Base-by-base conservation (phyloP, 2,113 vertebrate genomes). In the Anarhynchus alexandrinus region DNA sequence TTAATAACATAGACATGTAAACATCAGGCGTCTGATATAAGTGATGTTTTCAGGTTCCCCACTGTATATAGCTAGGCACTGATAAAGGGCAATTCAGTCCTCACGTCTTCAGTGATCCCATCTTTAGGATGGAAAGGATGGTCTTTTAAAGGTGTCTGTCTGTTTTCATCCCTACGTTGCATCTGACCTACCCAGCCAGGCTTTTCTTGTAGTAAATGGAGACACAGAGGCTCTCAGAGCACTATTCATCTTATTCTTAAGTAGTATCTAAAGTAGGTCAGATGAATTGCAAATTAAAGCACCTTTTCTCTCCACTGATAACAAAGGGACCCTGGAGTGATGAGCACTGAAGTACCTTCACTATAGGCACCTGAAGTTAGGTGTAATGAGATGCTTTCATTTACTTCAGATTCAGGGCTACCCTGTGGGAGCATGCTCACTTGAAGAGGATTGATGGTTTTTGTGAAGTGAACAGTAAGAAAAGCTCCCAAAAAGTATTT, bases 191-290 rank as follows among this genome's bases (percentile, higher is more conserved):
- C 86, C 70, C 80, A 91, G 23, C 20, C 36, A 73, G 62, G 32
- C 43, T 96, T 93, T 91, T 86, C 11, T 43, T 57, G 27, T 10
- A 66, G 72, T 49, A 91, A 93, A 73, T 45, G 51, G 72, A 94
- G 80, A 65, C 17, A 62, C 43, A 80, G 45, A 89, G 65, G 59
- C 81, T 94, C 95, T 91, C 55, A 95, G 72, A 66, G 45, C 34
- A 78, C 86, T 94, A 91, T 93, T 93, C 65, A 57, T 61, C 67
- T 86, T 61, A 80, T 61, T 95, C 76, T 93, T 40, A 91, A 89
- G 72, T 17, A 66, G 83, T 69, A n/a, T 17, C 78, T 78, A 51
- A 58, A 43, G 81, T 29, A 84, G 51, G 57, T 74, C 47, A 84
- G 77, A 82, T 34, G 65, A 89, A 93, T 54, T 81, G 64, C 59